These are phyloP conservation scores for Okapia johnstoni DNA, from an alignment of 2,113 vertebrate genomes.

Conservation along the genomic window DNA sequence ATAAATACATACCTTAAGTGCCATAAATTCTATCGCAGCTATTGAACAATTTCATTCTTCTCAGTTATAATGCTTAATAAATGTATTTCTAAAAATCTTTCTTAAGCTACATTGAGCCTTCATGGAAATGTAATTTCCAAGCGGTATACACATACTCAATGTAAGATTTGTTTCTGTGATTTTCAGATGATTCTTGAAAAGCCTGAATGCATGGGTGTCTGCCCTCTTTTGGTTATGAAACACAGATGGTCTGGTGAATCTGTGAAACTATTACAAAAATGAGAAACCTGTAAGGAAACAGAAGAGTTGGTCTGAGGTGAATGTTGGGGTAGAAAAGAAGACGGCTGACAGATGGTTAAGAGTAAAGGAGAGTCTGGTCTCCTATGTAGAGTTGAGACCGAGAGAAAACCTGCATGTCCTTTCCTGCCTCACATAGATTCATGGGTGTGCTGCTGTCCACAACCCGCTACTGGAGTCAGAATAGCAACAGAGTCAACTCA, in stretches of 20 bases:
- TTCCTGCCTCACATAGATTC: not conserved
- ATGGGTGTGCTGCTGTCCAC: not conserved
- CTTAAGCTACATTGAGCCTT: not conserved
- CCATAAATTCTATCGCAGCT: not conserved
- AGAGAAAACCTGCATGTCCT: not conserved
- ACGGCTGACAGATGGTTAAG: accelerated
- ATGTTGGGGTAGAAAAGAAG: not conserved
- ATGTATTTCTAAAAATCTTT: not conserved
- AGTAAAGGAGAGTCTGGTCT: not conserved
- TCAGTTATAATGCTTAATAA: not conserved
- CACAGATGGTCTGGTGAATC: not conserved
- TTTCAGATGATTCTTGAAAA: not conserved
- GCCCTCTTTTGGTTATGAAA: not conserved
- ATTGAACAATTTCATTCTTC: not conserved
- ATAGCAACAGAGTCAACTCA: not conserved
- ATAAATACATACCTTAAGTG: not conserved
- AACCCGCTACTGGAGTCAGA: not conserved
- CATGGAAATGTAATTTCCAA: not conserved
- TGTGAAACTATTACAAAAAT: not conserved
- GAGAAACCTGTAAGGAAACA: not conserved
- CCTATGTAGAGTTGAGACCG: not conserved
- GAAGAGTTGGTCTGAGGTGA: not conserved
- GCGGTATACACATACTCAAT: not conserved
- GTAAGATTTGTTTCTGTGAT: not conserved
- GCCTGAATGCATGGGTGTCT: not conserved